Conservation (phyloP, 2,113 vertebrate genomes). For the Chroicocephalus ridibundus region DNA sequence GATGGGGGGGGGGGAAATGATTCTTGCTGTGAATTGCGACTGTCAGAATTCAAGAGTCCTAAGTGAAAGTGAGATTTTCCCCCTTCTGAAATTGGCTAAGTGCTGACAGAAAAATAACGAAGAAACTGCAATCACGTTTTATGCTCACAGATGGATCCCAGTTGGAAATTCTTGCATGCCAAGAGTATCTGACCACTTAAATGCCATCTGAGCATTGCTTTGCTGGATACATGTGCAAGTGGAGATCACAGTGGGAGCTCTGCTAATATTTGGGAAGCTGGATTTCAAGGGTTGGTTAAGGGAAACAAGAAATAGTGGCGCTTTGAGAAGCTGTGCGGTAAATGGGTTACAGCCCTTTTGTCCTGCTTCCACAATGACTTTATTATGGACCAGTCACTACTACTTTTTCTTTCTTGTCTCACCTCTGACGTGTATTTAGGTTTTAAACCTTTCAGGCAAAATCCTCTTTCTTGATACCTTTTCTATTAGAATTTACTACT, state of each 20-base stretch:
- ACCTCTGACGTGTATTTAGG: background rate
- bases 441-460: background rate
- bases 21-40: background rate
- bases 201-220: background rate
- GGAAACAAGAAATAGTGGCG: background rate
- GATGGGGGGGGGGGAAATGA: background rate
- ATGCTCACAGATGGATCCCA: background rate
- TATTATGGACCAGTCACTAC: background rate
- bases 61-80: background rate
- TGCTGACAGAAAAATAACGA: background rate
- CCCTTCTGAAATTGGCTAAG: background rate
- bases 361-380: background rate
- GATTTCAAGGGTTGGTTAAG: background rate
- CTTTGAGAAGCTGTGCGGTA: background rate
- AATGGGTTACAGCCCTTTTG: background rate
- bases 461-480: background rate
- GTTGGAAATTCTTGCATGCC: background rate
- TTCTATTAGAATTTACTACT: background rate
- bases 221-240: background rate
- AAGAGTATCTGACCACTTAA: background rate
- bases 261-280: background rate
- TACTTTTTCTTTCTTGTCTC: background rate
- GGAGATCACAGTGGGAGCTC: background rate
- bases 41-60: background rate
- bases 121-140: background rate